Evolutionary conservation across 2,888 invertebrate genomes (phyloP).

Genomic region (Trachelus tabidus): DNA sequence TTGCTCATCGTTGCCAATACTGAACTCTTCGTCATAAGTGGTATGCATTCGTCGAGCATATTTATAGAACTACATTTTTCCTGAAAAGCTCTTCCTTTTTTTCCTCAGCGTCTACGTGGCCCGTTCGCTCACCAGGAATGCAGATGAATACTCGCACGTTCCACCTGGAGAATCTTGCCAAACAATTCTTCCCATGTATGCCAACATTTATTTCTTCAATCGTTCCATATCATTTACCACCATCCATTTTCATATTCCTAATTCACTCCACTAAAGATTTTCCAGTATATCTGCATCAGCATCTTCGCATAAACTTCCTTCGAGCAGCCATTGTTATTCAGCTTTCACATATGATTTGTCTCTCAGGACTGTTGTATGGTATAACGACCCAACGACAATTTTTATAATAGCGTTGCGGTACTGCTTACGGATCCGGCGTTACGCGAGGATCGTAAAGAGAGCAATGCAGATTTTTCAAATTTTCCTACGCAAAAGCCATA

Average conservation of each 20-base stretch:
- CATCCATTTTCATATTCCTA: neutral
- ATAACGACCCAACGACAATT: neutral
- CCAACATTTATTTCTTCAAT: neutral
- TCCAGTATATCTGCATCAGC: neutral
- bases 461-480: neutral
- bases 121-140: neutral
- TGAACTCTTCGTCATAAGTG: neutral
- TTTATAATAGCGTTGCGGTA: neutral
- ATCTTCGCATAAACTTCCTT: neutral
- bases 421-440: neutral
- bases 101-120: neutral
- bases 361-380: neutral
- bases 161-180: neutral
- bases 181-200: neutral
- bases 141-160: neutral
- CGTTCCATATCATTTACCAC: neutral
- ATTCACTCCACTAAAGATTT: neutral
- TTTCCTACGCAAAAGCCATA: neutral
- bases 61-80: neutral
- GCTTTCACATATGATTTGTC: neutral
- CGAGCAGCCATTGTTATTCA: neutral
- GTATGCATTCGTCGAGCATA: neutral
- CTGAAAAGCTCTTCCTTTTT: neutral
- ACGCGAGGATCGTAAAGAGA: neutral
- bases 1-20: neutral